Evolutionary conservation across 1,140 invertebrate species (phyloP).

Genomic region (Euura saliciscinereae): DNA sequence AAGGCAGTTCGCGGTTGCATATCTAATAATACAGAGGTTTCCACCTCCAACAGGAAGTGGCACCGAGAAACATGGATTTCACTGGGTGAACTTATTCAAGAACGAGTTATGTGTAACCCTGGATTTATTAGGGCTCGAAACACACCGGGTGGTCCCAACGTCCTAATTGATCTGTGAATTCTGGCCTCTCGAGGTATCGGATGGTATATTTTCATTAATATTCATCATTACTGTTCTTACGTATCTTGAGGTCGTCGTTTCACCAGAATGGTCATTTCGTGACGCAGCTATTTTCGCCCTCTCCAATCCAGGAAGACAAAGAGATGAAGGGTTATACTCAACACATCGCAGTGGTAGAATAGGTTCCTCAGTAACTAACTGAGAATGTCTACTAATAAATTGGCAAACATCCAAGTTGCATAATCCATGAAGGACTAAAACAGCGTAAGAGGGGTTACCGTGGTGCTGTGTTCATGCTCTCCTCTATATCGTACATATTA

Average conservation of each 20-base stretch:
- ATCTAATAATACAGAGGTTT: slow-evolving; percentile 52
- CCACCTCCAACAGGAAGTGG: background rate
- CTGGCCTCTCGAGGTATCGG: no score
- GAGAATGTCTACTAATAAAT: background rate
- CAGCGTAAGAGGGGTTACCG: background rate
- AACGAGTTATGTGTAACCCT: background rate
- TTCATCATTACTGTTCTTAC: background rate
- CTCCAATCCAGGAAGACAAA: background rate
- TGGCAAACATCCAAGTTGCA: background rate
- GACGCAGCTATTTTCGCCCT: background rate
- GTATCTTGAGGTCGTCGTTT: background rate
- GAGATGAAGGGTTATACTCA: background rate
- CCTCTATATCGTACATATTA: background rate
- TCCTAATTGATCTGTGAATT: background rate
- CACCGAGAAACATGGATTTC: background rate
- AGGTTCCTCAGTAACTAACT: background rate
- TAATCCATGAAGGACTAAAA: slow-evolving; percentile 5
- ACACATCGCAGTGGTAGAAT: no score
- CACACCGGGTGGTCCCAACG: background rate
- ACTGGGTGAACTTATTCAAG: background rate
- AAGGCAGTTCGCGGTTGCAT: slow-evolving; percentile 48
- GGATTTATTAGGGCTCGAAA: no score
- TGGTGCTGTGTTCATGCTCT: background rate
- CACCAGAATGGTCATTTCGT: background rate
- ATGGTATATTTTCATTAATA: no score